Conservation (phyloP, 2,888 invertebrate genomes). For the Chymomyza procnemis region DNA sequence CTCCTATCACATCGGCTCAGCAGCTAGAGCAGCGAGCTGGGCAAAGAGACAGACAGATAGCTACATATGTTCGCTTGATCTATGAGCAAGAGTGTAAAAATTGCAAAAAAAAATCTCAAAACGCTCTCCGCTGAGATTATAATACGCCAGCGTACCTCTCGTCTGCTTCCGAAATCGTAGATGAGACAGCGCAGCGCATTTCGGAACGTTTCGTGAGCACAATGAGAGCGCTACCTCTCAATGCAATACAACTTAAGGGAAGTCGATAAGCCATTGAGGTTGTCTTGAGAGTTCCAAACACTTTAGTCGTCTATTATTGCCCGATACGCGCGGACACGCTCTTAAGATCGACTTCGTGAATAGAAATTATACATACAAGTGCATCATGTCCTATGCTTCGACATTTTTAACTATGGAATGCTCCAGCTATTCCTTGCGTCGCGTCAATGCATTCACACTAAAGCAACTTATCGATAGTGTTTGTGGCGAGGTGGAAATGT, state of each 20-base stretch:
- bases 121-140: too few species aligned
- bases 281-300: not conserved
- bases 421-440: not conserved
- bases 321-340: not conserved
- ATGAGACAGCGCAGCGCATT: too few species aligned
- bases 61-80: too few species aligned
- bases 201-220: not conserved
- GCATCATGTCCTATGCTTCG: not conserved
- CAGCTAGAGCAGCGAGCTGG: too few species aligned
- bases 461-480: not conserved
- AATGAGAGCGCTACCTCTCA: not conserved
- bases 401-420: not conserved
- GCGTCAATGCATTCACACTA: not conserved
- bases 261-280: not conserved
- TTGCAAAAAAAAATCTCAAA: too few species aligned
- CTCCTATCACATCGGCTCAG: too few species aligned
- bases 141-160: too few species aligned
- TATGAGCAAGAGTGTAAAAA: too few species aligned
- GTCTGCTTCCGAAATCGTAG: too few species aligned
- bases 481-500: not conserved
- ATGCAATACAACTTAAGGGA: not conserved
- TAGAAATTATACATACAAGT: not conserved
- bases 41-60: too few species aligned
- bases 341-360: not conserved
- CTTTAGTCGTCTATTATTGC: not conserved